These are phyloP conservation scores for Isurus oxyrinchus DNA, from an alignment of 2,113 vertebrate genomes.

Conservation along the genomic window DNA sequence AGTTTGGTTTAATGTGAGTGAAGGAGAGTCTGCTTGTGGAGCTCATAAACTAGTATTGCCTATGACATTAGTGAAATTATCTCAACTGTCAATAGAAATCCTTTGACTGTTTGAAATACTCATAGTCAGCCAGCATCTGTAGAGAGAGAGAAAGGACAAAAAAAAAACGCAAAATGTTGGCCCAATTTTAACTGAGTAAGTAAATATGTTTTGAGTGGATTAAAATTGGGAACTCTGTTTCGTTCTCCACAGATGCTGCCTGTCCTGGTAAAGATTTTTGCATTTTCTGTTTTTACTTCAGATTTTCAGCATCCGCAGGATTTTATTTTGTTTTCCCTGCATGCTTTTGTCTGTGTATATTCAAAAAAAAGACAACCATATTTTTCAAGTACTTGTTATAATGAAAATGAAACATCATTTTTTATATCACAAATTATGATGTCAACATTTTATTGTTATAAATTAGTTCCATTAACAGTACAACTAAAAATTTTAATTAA, in stretches of 20 bases:
- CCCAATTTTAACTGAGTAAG: not conserved
- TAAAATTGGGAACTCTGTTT: not conserved
- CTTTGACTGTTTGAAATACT: not conserved
- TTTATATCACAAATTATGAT: constrained; percentile 18
- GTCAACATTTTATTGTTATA: not conserved
- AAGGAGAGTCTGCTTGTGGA: not conserved
- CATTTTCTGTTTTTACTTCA: not conserved
- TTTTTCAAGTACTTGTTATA: not conserved
- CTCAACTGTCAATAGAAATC: not conserved
- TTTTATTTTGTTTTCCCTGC: not conserved
- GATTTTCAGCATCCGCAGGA: not conserved
- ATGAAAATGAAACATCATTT: not conserved
- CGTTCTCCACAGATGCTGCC: not conserved
- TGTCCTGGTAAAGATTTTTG: too few species aligned
- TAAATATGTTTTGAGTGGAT: not conserved
- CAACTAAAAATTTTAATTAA: constrained; percentile 9
- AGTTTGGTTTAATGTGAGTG: not conserved
- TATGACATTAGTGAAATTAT: not conserved
- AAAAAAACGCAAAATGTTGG: not conserved
- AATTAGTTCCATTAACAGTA: constrained; percentile 29
- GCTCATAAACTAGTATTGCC: not conserved
- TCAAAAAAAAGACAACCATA: not conserved
- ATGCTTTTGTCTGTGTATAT: not conserved
- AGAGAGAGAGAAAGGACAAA: not conserved
- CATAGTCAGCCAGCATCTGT: not conserved